Conservation (phyloP, 2,888 invertebrate genomes). For the Dasysyrphus albostriatus region DNA sequence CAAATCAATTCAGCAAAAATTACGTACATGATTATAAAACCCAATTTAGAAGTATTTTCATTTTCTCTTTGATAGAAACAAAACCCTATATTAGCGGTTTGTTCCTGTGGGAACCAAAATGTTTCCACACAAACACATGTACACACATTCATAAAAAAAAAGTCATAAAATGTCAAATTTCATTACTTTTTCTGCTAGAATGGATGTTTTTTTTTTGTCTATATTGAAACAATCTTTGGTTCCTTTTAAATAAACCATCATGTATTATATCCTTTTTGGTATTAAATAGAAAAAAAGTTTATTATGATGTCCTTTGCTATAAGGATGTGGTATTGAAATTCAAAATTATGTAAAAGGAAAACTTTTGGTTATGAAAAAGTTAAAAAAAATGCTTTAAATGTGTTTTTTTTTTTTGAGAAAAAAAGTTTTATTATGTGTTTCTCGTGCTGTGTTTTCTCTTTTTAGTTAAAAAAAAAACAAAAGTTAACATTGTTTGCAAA, state of each 20-base stretch:
- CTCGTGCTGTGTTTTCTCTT: neutral
- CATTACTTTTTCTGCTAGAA: conserved; percentile 62
- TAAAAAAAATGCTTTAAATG: conserved; percentile 60
- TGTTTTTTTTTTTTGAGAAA: conserved; percentile 12
- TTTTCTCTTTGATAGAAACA: conserved; percentile 8
- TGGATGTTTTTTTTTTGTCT: conserved; percentile 40
- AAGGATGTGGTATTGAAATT: conserved; percentile 18
- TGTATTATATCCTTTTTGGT: conserved; percentile 19
- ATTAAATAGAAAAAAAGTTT: conserved; percentile 30
- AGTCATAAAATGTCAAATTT: conserved; percentile 69
- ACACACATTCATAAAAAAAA: neutral
- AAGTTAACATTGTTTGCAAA: conserved; percentile 24
- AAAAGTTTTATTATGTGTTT: conserved; percentile 47
- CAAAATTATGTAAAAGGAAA: conserved; percentile 27
- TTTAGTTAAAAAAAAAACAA: neutral
- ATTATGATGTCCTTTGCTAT: conserved; percentile 18
- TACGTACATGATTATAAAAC: conserved; percentile 26
- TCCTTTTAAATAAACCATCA: conserved; percentile 2
- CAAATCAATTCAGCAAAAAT: conserved; percentile 29
- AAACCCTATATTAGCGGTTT: conserved; percentile 5
- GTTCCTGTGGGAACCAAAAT: conserved; percentile 2
- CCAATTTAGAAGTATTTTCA: neutral
- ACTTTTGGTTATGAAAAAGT: conserved; percentile 51
- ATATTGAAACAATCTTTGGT: conserved; percentile 6
- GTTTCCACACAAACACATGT: neutral